Base-by-base conservation (phyloP, 2,797 vertebrate species). In the Garrulus glandarius region DNA sequence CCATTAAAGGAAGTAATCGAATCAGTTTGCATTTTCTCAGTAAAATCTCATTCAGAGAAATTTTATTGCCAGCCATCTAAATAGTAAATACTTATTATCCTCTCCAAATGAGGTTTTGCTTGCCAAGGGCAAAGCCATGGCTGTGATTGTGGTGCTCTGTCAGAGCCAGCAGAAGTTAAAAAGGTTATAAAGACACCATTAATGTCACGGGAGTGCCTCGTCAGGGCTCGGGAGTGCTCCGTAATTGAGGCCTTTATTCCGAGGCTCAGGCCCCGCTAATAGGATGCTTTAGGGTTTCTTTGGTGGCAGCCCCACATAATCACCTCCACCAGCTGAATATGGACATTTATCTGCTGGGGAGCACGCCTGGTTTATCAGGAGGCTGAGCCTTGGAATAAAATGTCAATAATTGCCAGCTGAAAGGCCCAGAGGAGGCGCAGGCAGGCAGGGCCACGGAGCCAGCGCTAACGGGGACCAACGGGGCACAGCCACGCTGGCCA, bases 1-100 rank as follows among this genome's bases (percentile, higher is more conserved):
- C 98, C 98, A 99, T 99, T 99, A 99, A 98, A 97, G 97, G 98
- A 94, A 96, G 98, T 98, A 98, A 98, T 98, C 98, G 96, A 98
- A 98, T 99, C 97, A 98, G 97, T 96, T 98, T 95, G 97, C 98
- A 97, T 98, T 97, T 98, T 97, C 87, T 79, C 97, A 88, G 95
- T 82, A 97, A 98, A 98, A 98, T 98, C 98, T 98, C 98, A 98
- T 98, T 98, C 97, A 97, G 96, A 98, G 97, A 98, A 98, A 98
- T 98, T 98, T 98, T 98, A 98, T 97, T 98, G 97, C 98, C 96
- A 88, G 98, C 96, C 97, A 98, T 98, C 98, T 98, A 98, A 98
- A 98, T 98, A 98, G 98, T 98, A 98, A 98, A 98, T 98, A 98
- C 97, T 96, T 96, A 98, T 98, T 98, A 98, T 96, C 95, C 96